Base-by-base conservation (phyloP, 2,888 invertebrate genomes). In the Leptopilina drosophilae region DNA sequence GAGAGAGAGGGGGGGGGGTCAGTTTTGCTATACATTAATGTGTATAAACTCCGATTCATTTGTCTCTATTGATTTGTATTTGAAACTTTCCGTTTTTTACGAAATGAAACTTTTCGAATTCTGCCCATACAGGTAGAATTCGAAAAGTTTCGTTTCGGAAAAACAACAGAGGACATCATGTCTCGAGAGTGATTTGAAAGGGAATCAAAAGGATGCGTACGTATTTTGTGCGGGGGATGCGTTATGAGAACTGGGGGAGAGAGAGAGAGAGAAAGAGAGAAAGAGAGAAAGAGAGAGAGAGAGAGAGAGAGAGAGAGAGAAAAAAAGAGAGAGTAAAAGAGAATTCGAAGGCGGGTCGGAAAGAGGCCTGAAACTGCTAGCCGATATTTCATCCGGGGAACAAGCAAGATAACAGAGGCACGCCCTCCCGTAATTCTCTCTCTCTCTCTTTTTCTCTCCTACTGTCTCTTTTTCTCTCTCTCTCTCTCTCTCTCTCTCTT, bases 351-450 rank as follows among this genome's bases (percentile, higher is more conserved):
- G 77, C 80, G 84, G 81, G 76, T 78, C 81, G 67, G 65, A 76
- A 82, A 82, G 81, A 84, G 84, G 83, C 83, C 86, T 85, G 85
- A 86, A 88, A 87, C 89, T 89, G 89, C 89, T 87, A 87, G 88
- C 88, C 89, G 87, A 90, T 90, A 90, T 90, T 90, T 89, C 89
- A 90, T 89, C 86, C 87, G 83, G 84, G 78, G 89, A 89, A 89
- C 90, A 89, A 89, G 88, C 87, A 86, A 89, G 90, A 90, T 90
- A 90, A 90, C 90, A 88, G 84, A 86, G 84, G 83, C 85, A 86
- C 87, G 85, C 87, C 85, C 84, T 84, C 86, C 82, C 84, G 78
- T 78, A 26, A 80, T 77, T 67, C 78, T 65, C 79, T 56, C 15
- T 67, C 78, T 65, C 78, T 56, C 15, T 67, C 78, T 62, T 78